Evolutionary conservation across 2,113 vertebrate species (phyloP), one percentile per base, ranked within the genome.

Genomic region (Dicaeum eximium): DNA sequence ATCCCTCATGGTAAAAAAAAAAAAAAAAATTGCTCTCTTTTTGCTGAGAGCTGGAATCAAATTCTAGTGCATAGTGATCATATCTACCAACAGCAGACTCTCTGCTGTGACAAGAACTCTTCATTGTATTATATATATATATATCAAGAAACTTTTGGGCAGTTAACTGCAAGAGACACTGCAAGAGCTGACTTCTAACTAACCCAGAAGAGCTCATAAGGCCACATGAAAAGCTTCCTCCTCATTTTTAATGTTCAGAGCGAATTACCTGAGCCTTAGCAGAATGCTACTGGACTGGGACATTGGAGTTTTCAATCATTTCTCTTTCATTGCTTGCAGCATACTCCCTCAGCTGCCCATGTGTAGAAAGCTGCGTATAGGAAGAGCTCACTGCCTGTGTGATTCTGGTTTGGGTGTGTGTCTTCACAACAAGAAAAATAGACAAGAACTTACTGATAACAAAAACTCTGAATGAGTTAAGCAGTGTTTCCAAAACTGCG

Each of bases 251-350:
- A 50, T n/a, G 10, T 21, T 47, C 50, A 31, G 60, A 79, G 15
- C 7, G 5, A 62, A 40, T 82, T 61, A 51, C 7, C 24, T 65
- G 18, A 51, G 9, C 40, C 24, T 47, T 42, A 62, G 25, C 8
- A 85, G 42, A 81, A 71, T 42, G 17, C 20, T 47, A 9, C 44
- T 64, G 25, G n/a, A 62, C 19, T 1, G 6, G 66, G 67, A 42
- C 28, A 37, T 2, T 30, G 6, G 27, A 60, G 16, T 19, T 85
- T 42, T 22, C 30, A 45, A 0, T 6, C 3, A 7, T 58, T 6
- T 35, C 15, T 60, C 18, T 71, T 35, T 38, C 22, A 77, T 10
- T 69, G 18, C 27, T 65, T 78, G 30, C 35, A 64, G 10, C 8
- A 47, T 38, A 25, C 20, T 54, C 20, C 19, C 10, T n/a, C 38